Conservation (phyloP, 1,140 invertebrate species). For the Pachyrhynchus sulphureomaculatus region DNA sequence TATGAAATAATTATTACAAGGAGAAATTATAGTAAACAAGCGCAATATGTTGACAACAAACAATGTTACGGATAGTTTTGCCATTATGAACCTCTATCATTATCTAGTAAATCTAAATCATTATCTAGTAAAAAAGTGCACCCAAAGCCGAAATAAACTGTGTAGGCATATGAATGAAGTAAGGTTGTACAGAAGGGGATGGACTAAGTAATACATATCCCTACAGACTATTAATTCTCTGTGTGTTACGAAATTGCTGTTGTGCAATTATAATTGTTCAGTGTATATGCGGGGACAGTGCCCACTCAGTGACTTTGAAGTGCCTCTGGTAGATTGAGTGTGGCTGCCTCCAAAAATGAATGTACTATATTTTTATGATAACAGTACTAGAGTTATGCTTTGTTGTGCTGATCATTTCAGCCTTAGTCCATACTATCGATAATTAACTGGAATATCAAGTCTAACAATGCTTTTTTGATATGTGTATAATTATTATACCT, state of each 20-base stretch:
- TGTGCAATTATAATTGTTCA: conserved; percentile 50
- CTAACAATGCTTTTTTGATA: conserved; percentile 51
- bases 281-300: conserved; percentile 47
- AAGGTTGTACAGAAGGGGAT: conserved; percentile 8
- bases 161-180: neutral
- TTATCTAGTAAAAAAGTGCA: neutral
- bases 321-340: conserved; percentile 53
- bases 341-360: conserved; percentile 47
- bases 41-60: too few species aligned
- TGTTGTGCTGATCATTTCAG: conserved; percentile 47
- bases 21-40: too few species aligned
- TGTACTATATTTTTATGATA: conserved; percentile 52
- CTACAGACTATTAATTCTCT: conserved; percentile 44
- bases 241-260: conserved; percentile 51
- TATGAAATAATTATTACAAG: too few species aligned
- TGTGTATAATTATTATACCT: conserved; percentile 51
- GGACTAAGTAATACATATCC: conserved; percentile 46
- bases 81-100: too few species aligned
- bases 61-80: too few species aligned
- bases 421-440: conserved; percentile 47
- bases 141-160: neutral
- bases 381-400: conserved; percentile 48
- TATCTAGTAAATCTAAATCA: too few species aligned
- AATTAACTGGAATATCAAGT: conserved; percentile 48
- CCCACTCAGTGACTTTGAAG: conserved; percentile 51